phyloP scores from a whole-genome alignment of 2,113 vertebrate species.

The Mus pahari region DNA sequence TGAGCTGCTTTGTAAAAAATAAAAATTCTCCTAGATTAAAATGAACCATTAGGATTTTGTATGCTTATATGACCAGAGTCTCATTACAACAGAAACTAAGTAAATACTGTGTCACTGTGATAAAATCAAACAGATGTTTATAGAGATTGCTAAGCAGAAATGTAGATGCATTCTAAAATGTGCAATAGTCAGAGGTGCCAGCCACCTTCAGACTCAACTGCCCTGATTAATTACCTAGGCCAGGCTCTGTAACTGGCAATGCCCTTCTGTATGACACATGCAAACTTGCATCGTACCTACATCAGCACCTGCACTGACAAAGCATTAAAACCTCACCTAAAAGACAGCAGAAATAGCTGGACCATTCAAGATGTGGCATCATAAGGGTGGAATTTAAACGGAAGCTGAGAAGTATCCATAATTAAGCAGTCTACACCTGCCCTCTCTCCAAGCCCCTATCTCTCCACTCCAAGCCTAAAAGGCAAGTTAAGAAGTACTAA shows the following conservation, averaged over 20 bases:
- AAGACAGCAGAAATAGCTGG: background rate
- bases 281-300: conserved; percentile 22
- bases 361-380: no score
- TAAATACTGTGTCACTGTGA: conserved; percentile 9
- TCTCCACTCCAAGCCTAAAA: background rate
- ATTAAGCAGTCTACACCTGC: background rate
- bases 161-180: conserved; percentile 54
- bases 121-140: conserved; percentile 57
- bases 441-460: no score
- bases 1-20: conserved; percentile 9
- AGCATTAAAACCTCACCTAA: conserved; percentile 7
- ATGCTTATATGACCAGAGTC: background rate
- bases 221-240: conserved; percentile 55
- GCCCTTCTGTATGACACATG: background rate
- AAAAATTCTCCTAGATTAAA: conserved; percentile 50
- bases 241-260: conserved; percentile 22
- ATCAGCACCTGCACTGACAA: background rate
- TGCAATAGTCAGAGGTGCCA: conserved; percentile 48
- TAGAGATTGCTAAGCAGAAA: conserved; percentile 39
- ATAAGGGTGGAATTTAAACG: no score
- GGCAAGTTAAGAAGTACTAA: background rate
- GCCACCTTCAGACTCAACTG: conserved; percentile 42
- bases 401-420: background rate
- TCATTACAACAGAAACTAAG: conserved; percentile 57
- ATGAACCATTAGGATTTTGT: conserved; percentile 52